Percentiles rank a stretch among this genome's conserved stretches.
phyloP scores from a whole-genome alignment of 1,140 invertebrate genomes.

The Lordiphosa clarofinis region DNA sequence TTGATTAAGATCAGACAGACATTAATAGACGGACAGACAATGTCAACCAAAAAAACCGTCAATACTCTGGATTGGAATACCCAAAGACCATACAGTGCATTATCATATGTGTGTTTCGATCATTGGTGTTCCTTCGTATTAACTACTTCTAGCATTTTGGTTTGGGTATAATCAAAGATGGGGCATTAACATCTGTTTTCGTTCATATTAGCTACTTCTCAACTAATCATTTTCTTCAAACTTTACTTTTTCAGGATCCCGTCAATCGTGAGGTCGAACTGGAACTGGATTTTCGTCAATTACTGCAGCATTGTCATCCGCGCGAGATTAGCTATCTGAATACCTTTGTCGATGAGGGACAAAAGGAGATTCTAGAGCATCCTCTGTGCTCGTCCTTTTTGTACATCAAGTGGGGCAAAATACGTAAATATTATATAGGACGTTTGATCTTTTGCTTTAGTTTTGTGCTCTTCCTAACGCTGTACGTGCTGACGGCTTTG shows the following conservation, averaged over 20 bases:
- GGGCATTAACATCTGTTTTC: no score
- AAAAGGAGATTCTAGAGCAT: slow-evolving; percentile 90
- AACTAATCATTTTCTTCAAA: no score
- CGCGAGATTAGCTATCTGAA: slow-evolving; percentile 90
- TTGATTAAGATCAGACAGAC: no score
- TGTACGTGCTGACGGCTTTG: slow-evolving; percentile 88
- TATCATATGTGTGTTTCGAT: no score
- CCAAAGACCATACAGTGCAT: no score
- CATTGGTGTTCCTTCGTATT: no score
- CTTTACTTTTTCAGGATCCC: slow-evolving; percentile 81
- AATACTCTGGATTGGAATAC: no score
- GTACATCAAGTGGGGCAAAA: slow-evolving; percentile 93
- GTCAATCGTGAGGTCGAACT: slow-evolving; percentile 89
- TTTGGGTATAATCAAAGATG: no score
- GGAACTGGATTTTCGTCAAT: slow-evolving; percentile 89
- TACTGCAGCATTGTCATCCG: slow-evolving; percentile 88
- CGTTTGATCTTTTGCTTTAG: slow-evolving; percentile 89
- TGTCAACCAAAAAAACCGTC: no score
- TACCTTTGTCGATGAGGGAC: slow-evolving; percentile 90
- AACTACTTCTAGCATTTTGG: no score
- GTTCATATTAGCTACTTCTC: no score
- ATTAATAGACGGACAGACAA: no score
- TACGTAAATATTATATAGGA: slow-evolving; percentile 91
- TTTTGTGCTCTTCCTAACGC: slow-evolving; percentile 88
- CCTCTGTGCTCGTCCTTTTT: slow-evolving; percentile 91